Evolutionary conservation across 2,113 vertebrate genomes (phyloP), one percentile per base, ranked within the genome.

Genomic region (Chaenocephalus aceratus): DNA sequence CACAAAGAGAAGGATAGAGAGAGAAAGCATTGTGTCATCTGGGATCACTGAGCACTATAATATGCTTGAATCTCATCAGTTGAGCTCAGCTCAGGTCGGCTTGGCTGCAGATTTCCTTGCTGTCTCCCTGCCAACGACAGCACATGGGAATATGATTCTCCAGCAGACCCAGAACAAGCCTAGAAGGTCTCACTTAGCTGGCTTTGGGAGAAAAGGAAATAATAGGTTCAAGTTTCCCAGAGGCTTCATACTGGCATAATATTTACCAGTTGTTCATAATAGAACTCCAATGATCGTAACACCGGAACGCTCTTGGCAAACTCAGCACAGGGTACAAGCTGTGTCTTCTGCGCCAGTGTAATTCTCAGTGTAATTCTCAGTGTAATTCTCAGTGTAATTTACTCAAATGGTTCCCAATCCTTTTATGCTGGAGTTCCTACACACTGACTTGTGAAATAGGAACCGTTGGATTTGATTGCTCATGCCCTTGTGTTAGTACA

Each of bases 21-120:
- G 78, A 82, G 64, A 67, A 49, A 34, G 72, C 54, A 34, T 36
- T 30, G 58, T 90, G 90, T 88, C 85, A 86, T 81, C 77, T 56
- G 77, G 93, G 94, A 94, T 94, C 92, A 92, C 80, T 92, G 88
- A 93, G 72, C 92, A 86, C 84, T 90, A 83, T 91, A 93, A 93
- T 94, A 87, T 86, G 86, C 87, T 89, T 83, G 78, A 86, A 87
- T 90, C 79, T 91, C 70, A 77, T 86, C 86, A 86, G 86, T 26
- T 26, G 56, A 59, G 73, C 85, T 72, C 66, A 66, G 78, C 84
- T 76, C 73, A 70, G 88, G 88, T 88, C 26, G 67, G 51, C 75
- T 84, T 68, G 80, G 79, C 87, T 77, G 75, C 23, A 69, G 77
- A 91, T 79, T 80, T 65, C 76, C 75, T 84, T 10, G 12, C 68